Percentiles rank a stretch among this genome's conserved stretches.
Evolutionary conservation across 1,140 invertebrate species (phyloP).

Genomic region (Nasonia longicornis): DNA sequence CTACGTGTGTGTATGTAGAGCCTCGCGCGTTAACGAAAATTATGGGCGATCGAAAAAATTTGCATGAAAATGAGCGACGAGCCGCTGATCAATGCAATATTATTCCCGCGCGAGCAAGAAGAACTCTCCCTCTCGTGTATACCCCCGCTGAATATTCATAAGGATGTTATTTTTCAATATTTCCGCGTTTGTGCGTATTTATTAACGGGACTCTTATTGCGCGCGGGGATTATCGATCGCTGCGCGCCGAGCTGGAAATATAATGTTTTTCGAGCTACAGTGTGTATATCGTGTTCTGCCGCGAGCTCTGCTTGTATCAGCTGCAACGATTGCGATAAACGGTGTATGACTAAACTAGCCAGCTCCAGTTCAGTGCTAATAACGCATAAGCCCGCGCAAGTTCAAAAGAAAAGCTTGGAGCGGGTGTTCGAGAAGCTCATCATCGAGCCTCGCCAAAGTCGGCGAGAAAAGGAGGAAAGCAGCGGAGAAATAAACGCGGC

Average conservation of each 20-base stretch:
- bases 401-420: neutral
- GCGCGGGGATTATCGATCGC: neutral
- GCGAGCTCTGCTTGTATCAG: too few relatives aligned
- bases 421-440: neutral
- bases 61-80: slow-evolving; percentile 35
- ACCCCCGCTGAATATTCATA: slow-evolving; percentile 11
- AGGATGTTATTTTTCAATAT: slow-evolving; percentile 13
- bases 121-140: neutral
- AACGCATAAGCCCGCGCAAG: too few relatives aligned
- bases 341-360: too few relatives aligned
- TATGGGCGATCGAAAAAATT: slow-evolving; percentile 34
- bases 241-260: neutral
- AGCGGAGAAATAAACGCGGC: neutral
- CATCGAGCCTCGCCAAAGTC: neutral
- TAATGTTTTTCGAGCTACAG: neutral
- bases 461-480: neutral
- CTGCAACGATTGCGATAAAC: too few relatives aligned
- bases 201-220: slow-evolving; percentile 13
- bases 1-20: neutral
- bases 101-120: neutral
- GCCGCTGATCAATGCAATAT: neutral
- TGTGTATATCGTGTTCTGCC: too few relatives aligned
- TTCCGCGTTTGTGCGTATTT: neutral
- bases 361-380: too few relatives aligned
- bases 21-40: slow-evolving; percentile 17